Conservation (phyloP, 2,113 vertebrate genomes). For the Archilochus colubris region DNA sequence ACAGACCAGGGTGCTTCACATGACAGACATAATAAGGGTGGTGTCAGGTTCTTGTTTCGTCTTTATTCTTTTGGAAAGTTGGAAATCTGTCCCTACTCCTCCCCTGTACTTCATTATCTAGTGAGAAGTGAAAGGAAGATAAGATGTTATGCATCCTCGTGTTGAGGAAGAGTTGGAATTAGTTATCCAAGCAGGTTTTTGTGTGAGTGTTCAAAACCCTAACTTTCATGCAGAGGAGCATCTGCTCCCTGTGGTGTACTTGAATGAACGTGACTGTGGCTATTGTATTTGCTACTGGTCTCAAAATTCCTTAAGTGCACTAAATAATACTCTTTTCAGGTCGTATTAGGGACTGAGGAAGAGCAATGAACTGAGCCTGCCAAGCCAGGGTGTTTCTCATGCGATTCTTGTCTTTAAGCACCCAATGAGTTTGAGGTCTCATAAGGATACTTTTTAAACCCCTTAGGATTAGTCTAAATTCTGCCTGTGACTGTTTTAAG, state of each 20-base stretch:
- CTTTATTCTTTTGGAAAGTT: neutral
- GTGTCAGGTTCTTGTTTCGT: neutral
- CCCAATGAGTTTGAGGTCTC: neutral
- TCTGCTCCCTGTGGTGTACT: neutral
- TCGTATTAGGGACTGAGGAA: neutral
- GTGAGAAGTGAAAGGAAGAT: neutral
- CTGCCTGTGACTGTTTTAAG: conserved; percentile 24
- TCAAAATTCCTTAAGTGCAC: neutral
- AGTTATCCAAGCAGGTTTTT: neutral
- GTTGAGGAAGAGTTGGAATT: neutral
- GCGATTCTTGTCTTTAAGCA: conserved; percentile 10
- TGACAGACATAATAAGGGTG: neutral
- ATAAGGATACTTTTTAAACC: neutral
- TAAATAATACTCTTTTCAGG: neutral
- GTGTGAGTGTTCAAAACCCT: neutral
- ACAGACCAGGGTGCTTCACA: neutral
- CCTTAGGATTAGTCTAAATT: conserved; percentile 48
- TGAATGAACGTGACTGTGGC: conserved; percentile 19
- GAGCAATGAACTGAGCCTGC: neutral
- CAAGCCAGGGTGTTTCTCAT: neutral
- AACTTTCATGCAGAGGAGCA: neutral
- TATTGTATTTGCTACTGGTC: neutral
- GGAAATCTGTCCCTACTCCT: neutral
- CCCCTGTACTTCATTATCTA: neutral
- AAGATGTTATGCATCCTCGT: neutral